phyloP scores from a whole-genome alignment of 1,140 invertebrate species.

The Drosophila murphyi region DNA sequence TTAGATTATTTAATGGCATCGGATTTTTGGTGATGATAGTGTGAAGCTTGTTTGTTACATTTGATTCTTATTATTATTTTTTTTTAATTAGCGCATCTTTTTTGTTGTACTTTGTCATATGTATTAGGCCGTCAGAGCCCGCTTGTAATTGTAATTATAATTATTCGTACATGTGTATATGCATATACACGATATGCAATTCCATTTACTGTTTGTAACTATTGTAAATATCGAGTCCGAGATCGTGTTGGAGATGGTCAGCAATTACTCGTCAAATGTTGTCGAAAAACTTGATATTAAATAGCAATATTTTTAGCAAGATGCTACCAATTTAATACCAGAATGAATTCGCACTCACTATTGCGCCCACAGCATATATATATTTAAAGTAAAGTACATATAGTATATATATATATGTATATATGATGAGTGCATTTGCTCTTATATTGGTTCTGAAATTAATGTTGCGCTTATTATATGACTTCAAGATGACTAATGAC shows the following conservation, averaged over 20 bases:
- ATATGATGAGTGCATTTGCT: slow-evolving; percentile 33
- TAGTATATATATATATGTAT: slow-evolving; percentile 54
- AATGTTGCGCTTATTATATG: slow-evolving; percentile 66
- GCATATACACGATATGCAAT: slow-evolving; percentile 40
- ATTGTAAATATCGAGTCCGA: slow-evolving; percentile 65
- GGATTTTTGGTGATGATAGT: slow-evolving; percentile 24
- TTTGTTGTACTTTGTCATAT: slow-evolving; percentile 65
- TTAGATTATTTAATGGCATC: slow-evolving; percentile 34
- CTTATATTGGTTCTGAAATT: slow-evolving; percentile 50
- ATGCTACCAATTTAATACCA: slow-evolving; percentile 61
- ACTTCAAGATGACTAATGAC: slow-evolving; percentile 62
- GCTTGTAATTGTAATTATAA: slow-evolving; percentile 54
- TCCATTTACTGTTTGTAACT: slow-evolving; percentile 68
- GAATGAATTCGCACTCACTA: slow-evolving; percentile 42
- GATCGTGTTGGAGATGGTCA: slow-evolving; percentile 12
- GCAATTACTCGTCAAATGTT: slow-evolving; percentile 44
- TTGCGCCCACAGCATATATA: slow-evolving; percentile 15
- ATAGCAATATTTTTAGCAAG: slow-evolving; percentile 60
- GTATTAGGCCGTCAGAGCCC: slow-evolving; percentile 44
- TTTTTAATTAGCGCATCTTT: slow-evolving; percentile 30
- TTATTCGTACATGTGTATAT: slow-evolving; percentile 36
- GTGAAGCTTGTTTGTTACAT: slow-evolving; percentile 47
- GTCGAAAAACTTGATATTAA: slow-evolving; percentile 67
- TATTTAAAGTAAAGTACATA: slow-evolving; percentile 12
- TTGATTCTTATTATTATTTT: slow-evolving; percentile 25